Evolutionary conservation across 2,113 vertebrate genomes (phyloP).

Genomic region (Hyaena hyaena): DNA sequence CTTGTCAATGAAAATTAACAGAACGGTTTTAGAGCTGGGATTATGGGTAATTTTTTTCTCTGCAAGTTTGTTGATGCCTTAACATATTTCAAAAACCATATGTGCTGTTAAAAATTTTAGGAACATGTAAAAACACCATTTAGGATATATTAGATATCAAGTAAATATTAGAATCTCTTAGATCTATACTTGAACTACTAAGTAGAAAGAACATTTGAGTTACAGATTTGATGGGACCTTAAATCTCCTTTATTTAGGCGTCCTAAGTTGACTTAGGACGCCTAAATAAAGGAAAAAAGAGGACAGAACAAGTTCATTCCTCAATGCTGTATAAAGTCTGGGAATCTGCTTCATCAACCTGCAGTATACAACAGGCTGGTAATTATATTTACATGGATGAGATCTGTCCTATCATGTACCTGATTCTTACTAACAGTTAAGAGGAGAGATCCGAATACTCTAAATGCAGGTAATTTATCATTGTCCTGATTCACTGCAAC

Average conservation of each 20-base stretch:
- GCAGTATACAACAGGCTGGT: constrained; percentile 47
- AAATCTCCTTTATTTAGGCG: constrained; percentile 25
- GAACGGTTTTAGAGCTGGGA: constrained; percentile 17
- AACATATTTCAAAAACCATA: constrained; percentile 24
- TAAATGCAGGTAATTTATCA: constrained; percentile 73
- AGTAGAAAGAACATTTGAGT: constrained; percentile 50
- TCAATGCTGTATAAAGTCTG: constrained; percentile 37
- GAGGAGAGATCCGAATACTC: constrained; percentile 50
- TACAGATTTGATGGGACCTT: constrained; percentile 35
- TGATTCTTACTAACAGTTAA: constrained; percentile 68
- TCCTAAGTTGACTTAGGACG: no score
- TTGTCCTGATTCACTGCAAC: constrained; percentile 63
- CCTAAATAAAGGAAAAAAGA: constrained; percentile 48
- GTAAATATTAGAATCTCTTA: constrained; percentile 54
- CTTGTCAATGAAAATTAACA: constrained; percentile 40
- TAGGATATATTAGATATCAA: background rate
- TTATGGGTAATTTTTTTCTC: constrained; percentile 3
- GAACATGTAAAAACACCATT: background rate
- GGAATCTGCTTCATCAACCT: constrained; percentile 50
- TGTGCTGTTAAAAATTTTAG: background rate
- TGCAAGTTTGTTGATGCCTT: background rate
- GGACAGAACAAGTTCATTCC: background rate
- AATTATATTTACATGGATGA: constrained; percentile 70
- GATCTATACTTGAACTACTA: background rate
- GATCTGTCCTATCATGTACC: constrained; percentile 55